These are phyloP conservation scores for Pica pica DNA, from an alignment of 2,113 vertebrate genomes.

Conservation along the genomic window DNA sequence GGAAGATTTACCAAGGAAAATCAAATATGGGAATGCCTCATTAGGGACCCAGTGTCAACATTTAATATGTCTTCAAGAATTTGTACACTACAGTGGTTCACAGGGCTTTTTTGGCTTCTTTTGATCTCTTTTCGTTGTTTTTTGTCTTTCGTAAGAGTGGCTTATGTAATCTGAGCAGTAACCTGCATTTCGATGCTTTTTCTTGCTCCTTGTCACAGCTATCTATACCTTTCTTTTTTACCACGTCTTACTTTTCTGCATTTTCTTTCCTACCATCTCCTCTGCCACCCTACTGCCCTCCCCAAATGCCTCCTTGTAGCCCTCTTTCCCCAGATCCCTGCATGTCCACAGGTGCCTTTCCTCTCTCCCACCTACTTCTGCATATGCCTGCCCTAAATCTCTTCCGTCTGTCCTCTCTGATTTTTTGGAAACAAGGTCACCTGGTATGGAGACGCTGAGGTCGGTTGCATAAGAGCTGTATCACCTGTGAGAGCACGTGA, in stretches of 20 bases:
- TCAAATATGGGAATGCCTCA: not conserved
- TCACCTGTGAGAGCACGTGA: not conserved
- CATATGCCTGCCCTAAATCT: not conserved
- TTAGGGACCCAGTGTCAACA: not conserved
- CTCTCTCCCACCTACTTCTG: not conserved
- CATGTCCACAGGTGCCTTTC: rapidly evolving
- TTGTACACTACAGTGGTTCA: not conserved
- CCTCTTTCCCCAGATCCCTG: not conserved
- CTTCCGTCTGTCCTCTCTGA: not conserved
- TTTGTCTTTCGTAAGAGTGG: not conserved
- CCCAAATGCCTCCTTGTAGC: not conserved
- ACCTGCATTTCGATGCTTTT: not conserved
- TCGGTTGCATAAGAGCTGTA: not conserved
- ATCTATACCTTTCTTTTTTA: not conserved
- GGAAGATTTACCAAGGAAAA: not conserved
- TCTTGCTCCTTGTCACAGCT: not conserved
- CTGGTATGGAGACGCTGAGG: not conserved
- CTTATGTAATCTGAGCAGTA: not conserved
- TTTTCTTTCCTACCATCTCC: not conserved
- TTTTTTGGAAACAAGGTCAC: not conserved
- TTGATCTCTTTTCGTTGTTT: not conserved
- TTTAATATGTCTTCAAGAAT: not conserved
- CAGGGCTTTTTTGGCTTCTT: not conserved
- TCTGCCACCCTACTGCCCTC: not conserved
- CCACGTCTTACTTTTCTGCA: not conserved